Evolutionary conservation across 2,113 vertebrate genomes (phyloP).

Genomic region (Petrocephalus microphthalmus): DNA sequence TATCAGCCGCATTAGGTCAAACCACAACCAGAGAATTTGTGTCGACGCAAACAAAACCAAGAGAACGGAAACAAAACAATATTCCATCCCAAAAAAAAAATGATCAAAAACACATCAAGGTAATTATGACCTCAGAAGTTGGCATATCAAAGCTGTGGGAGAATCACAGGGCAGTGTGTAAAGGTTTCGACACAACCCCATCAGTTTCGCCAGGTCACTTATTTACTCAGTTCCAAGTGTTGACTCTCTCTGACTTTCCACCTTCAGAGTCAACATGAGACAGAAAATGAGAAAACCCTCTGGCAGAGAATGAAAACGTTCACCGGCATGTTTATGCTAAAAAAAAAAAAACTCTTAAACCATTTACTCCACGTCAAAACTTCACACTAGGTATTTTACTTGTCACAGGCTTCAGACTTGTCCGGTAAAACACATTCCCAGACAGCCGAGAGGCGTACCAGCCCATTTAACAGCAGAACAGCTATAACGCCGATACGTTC

Average conservation of each 20-base stretch:
- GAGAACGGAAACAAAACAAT: not conserved
- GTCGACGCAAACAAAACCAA: not conserved
- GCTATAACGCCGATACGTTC: not conserved
- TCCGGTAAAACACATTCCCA: not conserved
- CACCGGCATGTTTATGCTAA: not conserved
- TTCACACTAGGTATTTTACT: not conserved
- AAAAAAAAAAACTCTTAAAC: not conserved
- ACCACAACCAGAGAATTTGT: not conserved
- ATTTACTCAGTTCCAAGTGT: slow-evolving; percentile 1
- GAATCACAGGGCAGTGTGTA: not conserved
- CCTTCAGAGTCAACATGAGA: not conserved
- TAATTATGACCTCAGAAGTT: not conserved
- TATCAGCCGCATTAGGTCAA: not conserved
- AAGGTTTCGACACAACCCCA: not conserved
- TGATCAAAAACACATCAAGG: not conserved
- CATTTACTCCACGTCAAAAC: not conserved
- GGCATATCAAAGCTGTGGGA: not conserved
- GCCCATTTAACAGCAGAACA: not conserved
- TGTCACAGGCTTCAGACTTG: not conserved
- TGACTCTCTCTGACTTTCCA: not conserved
- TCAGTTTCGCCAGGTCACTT: not conserved
- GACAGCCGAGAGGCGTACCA: not conserved
- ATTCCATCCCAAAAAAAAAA: not conserved
- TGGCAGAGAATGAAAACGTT: not conserved
- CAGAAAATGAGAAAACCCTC: not conserved